phyloP scores from a whole-genome alignment of 2,113 vertebrate genomes.

The Grantiella picta region DNA sequence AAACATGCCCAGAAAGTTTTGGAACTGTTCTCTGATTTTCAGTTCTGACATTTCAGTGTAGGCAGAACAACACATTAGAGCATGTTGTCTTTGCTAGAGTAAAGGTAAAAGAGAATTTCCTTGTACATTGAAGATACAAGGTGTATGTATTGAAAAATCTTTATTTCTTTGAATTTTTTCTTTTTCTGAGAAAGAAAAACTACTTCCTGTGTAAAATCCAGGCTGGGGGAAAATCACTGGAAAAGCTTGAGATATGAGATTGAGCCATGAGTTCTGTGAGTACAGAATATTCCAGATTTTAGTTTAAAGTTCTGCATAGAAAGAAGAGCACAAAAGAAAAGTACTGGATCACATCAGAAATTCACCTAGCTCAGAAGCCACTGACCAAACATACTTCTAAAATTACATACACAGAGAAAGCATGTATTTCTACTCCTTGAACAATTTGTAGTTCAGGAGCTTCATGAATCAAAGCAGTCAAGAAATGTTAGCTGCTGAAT shows the following conservation, averaged over 20 bases:
- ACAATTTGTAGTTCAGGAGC: not conserved
- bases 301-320: not conserved
- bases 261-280: not conserved
- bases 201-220: not conserved
- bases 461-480: not conserved
- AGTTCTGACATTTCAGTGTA: constrained; percentile 16
- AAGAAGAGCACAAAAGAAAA: not conserved
- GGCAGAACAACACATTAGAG: not conserved
- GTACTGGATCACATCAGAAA: not conserved
- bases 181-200: not conserved
- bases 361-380: not conserved
- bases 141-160: not conserved
- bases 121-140: not conserved
- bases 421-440: not conserved
- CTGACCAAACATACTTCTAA: not conserved
- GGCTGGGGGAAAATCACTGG: not conserved
- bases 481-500: not conserved
- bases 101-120: not conserved
- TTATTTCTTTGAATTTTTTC: not conserved
- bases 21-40: not conserved
- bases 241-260: not conserved
- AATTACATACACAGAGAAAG: not conserved
- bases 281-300: not conserved
- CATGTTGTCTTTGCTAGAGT: not conserved
- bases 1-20: not conserved